phyloP scores from a whole-genome alignment of 2,797 vertebrate genomes.

The Rhinatrema bivittatum region DNA sequence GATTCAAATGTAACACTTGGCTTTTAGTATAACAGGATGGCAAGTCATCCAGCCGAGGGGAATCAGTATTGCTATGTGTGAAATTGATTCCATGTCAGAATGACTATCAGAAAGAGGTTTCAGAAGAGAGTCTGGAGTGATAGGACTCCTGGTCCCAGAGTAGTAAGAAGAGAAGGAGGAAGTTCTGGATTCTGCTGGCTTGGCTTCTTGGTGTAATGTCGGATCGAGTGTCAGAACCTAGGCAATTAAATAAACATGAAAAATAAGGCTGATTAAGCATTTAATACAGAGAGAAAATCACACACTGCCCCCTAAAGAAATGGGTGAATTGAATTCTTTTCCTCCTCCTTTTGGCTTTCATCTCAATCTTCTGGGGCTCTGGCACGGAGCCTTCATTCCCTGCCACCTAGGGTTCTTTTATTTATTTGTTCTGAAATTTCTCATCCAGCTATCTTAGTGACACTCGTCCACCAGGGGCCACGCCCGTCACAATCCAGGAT shows the following conservation, averaged over 20 bases:
- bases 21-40: slow-evolving; percentile 29
- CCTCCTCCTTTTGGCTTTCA: too few relatives aligned
- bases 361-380: too few relatives aligned
- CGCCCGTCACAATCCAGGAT: too few relatives aligned
- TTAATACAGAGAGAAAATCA: too few relatives aligned
- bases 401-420: too few relatives aligned
- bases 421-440: too few relatives aligned
- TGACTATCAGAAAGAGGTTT: slow-evolving; percentile 51
- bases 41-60: slow-evolving; percentile 37
- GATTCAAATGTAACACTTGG: slow-evolving; percentile 30
- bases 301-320: too few relatives aligned
- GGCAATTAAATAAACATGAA: slow-evolving; percentile 11
- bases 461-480: too few relatives aligned
- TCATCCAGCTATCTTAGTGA: too few relatives aligned
- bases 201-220: slow-evolving; percentile 60
- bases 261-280: not conserved
- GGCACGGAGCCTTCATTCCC: too few relatives aligned
- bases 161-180: slow-evolving; percentile 48
- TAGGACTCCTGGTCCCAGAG: slow-evolving; percentile 42
- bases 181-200: slow-evolving; percentile 58
- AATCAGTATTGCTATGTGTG: slow-evolving; percentile 59
- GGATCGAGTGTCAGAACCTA: slow-evolving; percentile 77
- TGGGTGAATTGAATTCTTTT: too few relatives aligned
- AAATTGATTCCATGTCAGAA: slow-evolving; percentile 68
- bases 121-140: slow-evolving; percentile 76